Evolutionary conservation across 2,888 invertebrate species (phyloP).

Genomic region (Ctenicera cuprea): DNA sequence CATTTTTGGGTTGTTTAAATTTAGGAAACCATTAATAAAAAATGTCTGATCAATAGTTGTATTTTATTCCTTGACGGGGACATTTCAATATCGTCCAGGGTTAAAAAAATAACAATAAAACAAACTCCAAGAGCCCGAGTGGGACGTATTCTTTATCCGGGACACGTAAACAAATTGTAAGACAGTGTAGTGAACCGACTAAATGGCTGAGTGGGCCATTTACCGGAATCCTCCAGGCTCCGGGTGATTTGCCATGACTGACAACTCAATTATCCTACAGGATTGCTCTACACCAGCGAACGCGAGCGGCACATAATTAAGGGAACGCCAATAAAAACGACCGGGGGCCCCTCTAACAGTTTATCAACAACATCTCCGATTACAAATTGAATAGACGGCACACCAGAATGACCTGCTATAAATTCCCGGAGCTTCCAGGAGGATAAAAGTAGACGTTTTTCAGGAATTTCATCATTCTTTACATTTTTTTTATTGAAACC

Average conservation of each 20-base stretch:
- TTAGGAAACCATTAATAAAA: too few species aligned
- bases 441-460: too few species aligned
- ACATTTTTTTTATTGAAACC: too few species aligned
- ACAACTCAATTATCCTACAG: constrained; percentile 69
- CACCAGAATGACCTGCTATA: constrained; percentile 20
- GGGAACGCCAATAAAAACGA: constrained; percentile 41
- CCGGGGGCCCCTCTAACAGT: constrained; percentile 12
- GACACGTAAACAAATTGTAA: constrained; percentile 56
- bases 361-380: constrained; percentile 35
- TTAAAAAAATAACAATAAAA: constrained; percentile 5
- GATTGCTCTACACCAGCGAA: constrained; percentile 58
- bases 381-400: constrained; percentile 29
- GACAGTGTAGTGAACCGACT: constrained; percentile 58
- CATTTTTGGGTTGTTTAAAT: too few species aligned
- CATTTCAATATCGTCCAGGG: too few species aligned
- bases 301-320: constrained; percentile 52
- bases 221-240: constrained; percentile 61
- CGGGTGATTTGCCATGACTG: constrained; percentile 70
- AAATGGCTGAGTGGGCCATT: constrained; percentile 59
- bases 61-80: too few species aligned
- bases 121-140: not conserved
- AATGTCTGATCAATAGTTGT: too few species aligned
- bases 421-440: constrained; percentile 5
- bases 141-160: constrained; percentile 38
- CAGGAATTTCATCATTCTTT: too few species aligned